Base-by-base conservation (phyloP, 2,888 invertebrate species). In the Nomada flava region DNA sequence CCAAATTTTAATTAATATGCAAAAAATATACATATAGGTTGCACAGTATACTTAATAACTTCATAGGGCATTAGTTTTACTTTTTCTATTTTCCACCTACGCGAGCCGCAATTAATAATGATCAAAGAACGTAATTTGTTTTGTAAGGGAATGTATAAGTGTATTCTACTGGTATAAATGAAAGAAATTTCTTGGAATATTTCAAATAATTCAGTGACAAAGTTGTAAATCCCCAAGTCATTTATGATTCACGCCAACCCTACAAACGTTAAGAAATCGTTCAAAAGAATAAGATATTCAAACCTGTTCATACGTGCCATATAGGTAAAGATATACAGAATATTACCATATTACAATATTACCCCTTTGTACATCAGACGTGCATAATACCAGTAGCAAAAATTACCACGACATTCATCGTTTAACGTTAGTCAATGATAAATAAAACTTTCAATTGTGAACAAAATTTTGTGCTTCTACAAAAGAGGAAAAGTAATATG, bases 371-470 rank as follows among this genome's bases (percentile, higher is more conserved):
- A 72, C 73, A 59, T 55, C 63, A 82, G 82, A 81, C 84, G 59
- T 89, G 89, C 89, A 91, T 91, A 91, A 91, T 91, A 90, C 87
- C 85, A 69, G 75, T 9, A 72, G 85, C 86, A 77, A 78, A 82
- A 84, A 88, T 89, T 85, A 85, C 81, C 76, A 78, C 44, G 79
- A 77, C 79, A 64, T 77, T 73, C 57, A 67, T 72, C 55, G 15
- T 23, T 42, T 23, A 23, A 36, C 15, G 3, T 42, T 10, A 18
- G 36, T 57, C 23, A 13, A 69, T 69, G 13, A 60, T 47, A 74
- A 64, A 87, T 87, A 81, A 89, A 88, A 90, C 85, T 87, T 84
- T 75, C 72, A 72, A 88, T 88, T 87, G 88, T 2, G 7, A 62
- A 20, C 13, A n/a, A n/a, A 63, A 15, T 47, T 13, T 47, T 47